phyloP scores from a whole-genome alignment of 2,797 vertebrate species.

The Bovichtus diacanthus region DNA sequence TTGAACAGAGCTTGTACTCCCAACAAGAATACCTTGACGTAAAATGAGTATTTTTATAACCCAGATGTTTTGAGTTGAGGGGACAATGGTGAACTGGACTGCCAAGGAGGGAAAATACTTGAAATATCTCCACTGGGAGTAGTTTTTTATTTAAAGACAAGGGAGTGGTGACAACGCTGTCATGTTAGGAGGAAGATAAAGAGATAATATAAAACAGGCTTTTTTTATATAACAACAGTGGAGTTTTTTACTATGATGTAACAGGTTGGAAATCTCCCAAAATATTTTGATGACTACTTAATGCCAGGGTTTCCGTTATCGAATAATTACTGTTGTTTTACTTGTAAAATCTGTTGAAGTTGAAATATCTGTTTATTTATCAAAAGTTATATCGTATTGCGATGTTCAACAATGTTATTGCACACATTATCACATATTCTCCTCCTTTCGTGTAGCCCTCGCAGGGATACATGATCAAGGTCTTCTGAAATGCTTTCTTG shows the following conservation, averaged over 20 bases:
- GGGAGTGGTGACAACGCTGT: conserved; percentile 50
- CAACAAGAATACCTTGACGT: conserved; percentile 33
- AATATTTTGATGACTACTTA: conserved; percentile 2
- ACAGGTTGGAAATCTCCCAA: conserved; percentile 20
- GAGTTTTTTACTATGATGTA: background rate
- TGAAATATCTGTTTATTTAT: no score
- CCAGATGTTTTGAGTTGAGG: conserved; percentile 65
- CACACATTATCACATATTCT: no score
- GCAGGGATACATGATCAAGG: background rate
- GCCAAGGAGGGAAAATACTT: conserved; percentile 64
- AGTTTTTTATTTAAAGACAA: conserved; percentile 43
- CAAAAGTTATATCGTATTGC: no score
- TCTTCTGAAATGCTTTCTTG: conserved; percentile 3
- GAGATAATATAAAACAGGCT: conserved; percentile 13
- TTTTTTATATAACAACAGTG: conserved; percentile 10
- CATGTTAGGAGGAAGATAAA: conserved; percentile 21
- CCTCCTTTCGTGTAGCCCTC: no score
- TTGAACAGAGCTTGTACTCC: conserved; percentile 11
- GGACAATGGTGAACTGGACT: conserved; percentile 60
- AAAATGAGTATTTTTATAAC: conserved; percentile 56
- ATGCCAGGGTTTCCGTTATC: background rate
- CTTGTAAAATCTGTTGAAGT: no score
- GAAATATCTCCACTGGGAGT: conserved; percentile 51
- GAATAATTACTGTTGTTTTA: no score
- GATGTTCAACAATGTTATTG: no score